A percentile compares a stretch with the other conserved stretches of the same genome.
These are phyloP conservation scores for Sceloporus undulatus DNA, from an alignment of 2,113 vertebrate genomes.

Conservation along the genomic window DNA sequence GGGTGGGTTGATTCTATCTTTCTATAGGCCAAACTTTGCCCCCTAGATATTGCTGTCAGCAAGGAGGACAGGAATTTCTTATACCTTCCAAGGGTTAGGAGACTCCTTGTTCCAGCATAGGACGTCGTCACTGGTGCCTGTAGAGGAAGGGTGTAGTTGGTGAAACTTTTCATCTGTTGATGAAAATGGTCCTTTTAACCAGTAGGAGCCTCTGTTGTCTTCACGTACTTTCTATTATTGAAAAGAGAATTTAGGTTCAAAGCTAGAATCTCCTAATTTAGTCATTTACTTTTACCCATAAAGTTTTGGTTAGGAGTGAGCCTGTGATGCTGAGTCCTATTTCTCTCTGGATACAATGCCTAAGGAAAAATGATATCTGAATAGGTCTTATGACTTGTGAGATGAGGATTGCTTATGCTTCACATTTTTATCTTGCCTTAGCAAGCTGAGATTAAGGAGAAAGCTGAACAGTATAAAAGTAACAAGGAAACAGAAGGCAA, in stretches of 20 bases:
- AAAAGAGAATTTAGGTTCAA: background rate
- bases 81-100: too few species aligned
- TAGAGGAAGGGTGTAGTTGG: too few species aligned
- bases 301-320: background rate
- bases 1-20: too few species aligned
- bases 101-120: too few species aligned
- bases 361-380: background rate
- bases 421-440: conserved; percentile 62
- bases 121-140: too few species aligned
- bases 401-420: conserved; percentile 5
- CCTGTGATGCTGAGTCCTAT: background rate
- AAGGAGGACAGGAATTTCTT: too few species aligned
- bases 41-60: too few species aligned
- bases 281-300: background rate
- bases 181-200: background rate
- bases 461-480: conserved; percentile 84
- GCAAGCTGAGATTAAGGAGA: conserved; percentile 86
- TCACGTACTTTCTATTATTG: background rate
- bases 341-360: background rate
- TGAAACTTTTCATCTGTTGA: too few species aligned
- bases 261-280: background rate
- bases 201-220: background rate
- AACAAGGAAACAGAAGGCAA: conserved; percentile 89
- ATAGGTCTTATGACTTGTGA: background rate
- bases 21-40: too few species aligned